Percentiles rank a stretch among this genome's conserved stretches.
Evolutionary conservation across 1,140 invertebrate species (phyloP).

Genomic region (Cydia fagiglandana): DNA sequence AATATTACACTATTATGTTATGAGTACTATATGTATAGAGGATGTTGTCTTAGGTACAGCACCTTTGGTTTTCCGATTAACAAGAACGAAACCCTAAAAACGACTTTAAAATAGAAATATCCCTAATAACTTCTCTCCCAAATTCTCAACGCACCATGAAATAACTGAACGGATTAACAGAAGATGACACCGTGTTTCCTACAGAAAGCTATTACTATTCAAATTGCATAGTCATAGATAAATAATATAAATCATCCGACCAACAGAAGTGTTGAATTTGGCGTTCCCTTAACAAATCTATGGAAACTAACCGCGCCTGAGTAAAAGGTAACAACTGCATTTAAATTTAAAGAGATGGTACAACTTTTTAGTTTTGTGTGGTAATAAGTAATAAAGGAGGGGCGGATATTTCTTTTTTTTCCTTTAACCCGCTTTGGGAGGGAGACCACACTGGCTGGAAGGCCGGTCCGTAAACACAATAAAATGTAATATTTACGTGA

Average conservation of each 20-base stretch:
- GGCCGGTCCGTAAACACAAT: slow-evolving; percentile 73
- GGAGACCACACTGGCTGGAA: slow-evolving; percentile 64
- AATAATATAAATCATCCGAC: slow-evolving; percentile 69
- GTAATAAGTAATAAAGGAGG: slow-evolving; percentile 37
- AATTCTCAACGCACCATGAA: slow-evolving; percentile 29
- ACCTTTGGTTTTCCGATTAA: not conserved
- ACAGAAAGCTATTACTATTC: slow-evolving; percentile 36
- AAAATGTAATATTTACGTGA: slow-evolving; percentile 73
- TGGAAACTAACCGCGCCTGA: slow-evolving; percentile 50
- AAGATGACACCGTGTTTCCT: slow-evolving; percentile 64
- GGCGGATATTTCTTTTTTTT: slow-evolving; percentile 59
- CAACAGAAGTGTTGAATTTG: slow-evolving; percentile 64
- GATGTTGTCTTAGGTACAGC: not conserved
- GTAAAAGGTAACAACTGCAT: not conserved
- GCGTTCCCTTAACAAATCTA: slow-evolving; percentile 61
- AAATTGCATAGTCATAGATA: slow-evolving; percentile 62
- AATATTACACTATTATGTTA: too few species aligned
- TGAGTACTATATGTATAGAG: too few species aligned
- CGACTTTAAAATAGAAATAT: not conserved
- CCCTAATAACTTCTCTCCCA: slow-evolving; percentile 23
- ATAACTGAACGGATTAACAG: slow-evolving; percentile 43
- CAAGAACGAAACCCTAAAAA: not conserved
- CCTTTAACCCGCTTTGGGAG: slow-evolving; percentile 57
- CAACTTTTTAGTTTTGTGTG: slow-evolving; percentile 5
- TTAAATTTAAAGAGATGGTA: not conserved